phyloP scores from a whole-genome alignment of 1,140 invertebrate genomes.

The Brachionus paranguensis region DNA sequence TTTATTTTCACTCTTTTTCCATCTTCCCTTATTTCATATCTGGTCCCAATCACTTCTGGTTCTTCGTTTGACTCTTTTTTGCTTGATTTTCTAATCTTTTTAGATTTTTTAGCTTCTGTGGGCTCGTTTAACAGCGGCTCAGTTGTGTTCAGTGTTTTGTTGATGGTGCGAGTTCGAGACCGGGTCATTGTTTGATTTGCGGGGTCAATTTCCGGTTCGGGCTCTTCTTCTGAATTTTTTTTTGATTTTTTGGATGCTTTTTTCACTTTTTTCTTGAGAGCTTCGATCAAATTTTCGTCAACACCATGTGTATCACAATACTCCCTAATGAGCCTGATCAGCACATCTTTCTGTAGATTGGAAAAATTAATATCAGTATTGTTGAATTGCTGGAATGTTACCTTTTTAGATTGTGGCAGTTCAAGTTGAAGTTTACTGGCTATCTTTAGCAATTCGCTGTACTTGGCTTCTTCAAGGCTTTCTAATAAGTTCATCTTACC shows the following conservation, averaged over 20 bases:
- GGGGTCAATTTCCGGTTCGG: not conserved
- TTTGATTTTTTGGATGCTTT: not conserved
- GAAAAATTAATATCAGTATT: not conserved
- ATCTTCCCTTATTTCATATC: not conserved
- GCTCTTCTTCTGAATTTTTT: not conserved
- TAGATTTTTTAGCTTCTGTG: not conserved
- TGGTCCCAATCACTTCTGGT: not conserved
- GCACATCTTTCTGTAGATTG: not conserved
- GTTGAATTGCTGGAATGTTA: not conserved
- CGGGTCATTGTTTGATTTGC: not conserved
- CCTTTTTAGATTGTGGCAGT: not conserved
- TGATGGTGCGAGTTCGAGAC: not conserved
- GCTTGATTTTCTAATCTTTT: not conserved
- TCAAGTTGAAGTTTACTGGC: not conserved
- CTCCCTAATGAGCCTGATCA: not conserved
- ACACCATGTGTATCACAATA: not conserved
- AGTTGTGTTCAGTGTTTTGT: not conserved
- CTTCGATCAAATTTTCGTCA: not conserved
- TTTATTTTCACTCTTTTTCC: not conserved
- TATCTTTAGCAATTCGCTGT: not conserved
- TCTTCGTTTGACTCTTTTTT: not conserved
- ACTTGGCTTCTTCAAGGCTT: not conserved
- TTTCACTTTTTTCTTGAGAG: not conserved
- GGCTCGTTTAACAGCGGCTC: not conserved
- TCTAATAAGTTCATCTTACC: not conserved